Evolutionary conservation across 2,797 vertebrate genomes (phyloP).

Genomic region (Propithecus deckenii): DNA sequence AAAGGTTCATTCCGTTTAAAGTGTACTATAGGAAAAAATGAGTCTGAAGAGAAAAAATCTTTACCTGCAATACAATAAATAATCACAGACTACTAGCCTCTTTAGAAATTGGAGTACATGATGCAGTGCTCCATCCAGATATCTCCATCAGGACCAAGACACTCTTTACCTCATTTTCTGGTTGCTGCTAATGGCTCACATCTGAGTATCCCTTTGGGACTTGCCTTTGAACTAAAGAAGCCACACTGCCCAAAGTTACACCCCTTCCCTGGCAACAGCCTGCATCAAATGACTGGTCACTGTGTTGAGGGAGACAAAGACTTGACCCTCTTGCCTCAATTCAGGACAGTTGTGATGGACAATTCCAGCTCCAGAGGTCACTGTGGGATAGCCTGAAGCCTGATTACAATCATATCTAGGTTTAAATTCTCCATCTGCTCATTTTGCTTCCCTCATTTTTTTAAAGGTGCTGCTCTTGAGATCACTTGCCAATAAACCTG

Average conservation of each 20-base stretch:
- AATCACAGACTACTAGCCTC: not conserved
- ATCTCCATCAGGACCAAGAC: not conserved
- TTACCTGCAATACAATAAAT: conserved; percentile 18
- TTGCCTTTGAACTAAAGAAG: not conserved
- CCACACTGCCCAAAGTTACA: not conserved
- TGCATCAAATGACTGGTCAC: not conserved
- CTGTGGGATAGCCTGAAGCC: not conserved
- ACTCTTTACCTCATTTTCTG: not conserved
- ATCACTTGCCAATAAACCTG: not conserved
- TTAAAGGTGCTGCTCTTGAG: not conserved
- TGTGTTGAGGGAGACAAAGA: not conserved
- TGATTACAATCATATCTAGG: not conserved
- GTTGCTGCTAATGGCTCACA: not conserved
- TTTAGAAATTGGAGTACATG: not conserved
- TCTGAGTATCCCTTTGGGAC: not conserved
- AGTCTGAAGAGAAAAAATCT: conserved; percentile 13
- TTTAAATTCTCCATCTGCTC: not conserved
- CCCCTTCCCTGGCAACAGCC: not conserved
- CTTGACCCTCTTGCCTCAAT: not conserved
- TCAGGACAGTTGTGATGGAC: not conserved
- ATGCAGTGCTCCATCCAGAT: not conserved
- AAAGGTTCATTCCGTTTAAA: conserved; percentile 52
- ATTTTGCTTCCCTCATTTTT: not conserved
- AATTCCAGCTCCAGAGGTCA: not conserved
- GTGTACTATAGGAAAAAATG: not conserved